These are phyloP conservation scores for Lycocerus yunnanus DNA, from an alignment of 2,888 invertebrate genomes.

Conservation along the genomic window DNA sequence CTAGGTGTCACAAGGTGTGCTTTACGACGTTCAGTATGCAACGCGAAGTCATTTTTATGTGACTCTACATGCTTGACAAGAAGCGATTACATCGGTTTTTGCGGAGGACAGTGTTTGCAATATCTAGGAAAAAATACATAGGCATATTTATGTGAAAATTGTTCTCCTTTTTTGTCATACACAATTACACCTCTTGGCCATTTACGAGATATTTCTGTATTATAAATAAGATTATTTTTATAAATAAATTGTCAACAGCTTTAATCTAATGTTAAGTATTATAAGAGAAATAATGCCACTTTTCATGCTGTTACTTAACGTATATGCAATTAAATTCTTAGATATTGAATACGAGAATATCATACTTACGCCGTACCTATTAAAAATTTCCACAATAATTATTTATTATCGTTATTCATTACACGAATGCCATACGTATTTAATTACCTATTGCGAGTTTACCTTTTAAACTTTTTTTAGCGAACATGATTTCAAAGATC, in stretches of 20 bases:
- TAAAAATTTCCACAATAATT: background rate
- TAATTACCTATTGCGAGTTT: background rate
- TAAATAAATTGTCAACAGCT: constrained; percentile 16
- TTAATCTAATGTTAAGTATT: constrained; percentile 16
- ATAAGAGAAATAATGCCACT: constrained; percentile 21
- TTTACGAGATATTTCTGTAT: constrained; percentile 9
- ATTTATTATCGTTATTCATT: background rate
- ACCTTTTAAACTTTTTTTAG: background rate
- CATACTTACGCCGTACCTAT: background rate
- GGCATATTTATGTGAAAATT: constrained; percentile 30
- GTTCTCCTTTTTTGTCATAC: constrained; percentile 25
- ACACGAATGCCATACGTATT: background rate
- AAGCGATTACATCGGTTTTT: constrained; percentile 52
- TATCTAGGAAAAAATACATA: constrained; percentile 14
- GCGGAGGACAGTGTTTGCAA: constrained; percentile 35
- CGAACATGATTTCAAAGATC: too few species aligned
- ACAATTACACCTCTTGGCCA: constrained; percentile 21
- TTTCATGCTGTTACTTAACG: background rate
- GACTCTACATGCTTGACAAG: constrained; percentile 48
- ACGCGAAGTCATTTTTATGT: constrained; percentile 50
- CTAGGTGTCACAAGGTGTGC: constrained; percentile 47
- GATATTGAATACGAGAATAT: background rate
- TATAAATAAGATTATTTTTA: constrained; percentile 27
- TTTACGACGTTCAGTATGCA: constrained; percentile 48
- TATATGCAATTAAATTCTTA: constrained; percentile 2